Conservation (phyloP, 2,888 invertebrate species). For the Pseudococcus jackbeardsleyi region DNA sequence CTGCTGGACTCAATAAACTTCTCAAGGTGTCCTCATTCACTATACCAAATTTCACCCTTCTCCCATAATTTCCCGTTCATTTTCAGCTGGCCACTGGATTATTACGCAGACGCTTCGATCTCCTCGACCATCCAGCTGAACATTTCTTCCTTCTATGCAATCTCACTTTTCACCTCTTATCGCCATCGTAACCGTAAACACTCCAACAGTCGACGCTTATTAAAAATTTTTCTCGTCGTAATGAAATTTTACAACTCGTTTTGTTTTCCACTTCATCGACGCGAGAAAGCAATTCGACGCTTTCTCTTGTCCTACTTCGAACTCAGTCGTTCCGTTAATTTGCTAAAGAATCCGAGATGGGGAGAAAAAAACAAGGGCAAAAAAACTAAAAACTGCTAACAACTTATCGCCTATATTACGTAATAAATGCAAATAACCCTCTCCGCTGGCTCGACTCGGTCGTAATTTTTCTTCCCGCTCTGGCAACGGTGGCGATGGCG, state of each 20-base stretch:
- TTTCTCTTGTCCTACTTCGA: neutral
- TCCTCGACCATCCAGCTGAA: neutral
- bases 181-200: neutral
- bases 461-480: neutral
- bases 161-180: constrained; percentile 3
- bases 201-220: constrained; percentile 14
- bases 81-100: too few relatives aligned
- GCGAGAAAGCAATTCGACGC: neutral
- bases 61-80: too few relatives aligned
- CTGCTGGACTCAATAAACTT: too few relatives aligned
- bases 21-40: too few relatives aligned
- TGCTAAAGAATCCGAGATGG: neutral
- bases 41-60: too few relatives aligned
- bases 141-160: neutral
- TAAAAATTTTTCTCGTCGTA: constrained; percentile 4
- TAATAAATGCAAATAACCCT: constrained; percentile 50
- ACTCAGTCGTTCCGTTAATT: neutral
- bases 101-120: neutral
- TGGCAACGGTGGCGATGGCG: neutral
- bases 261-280: constrained; percentile 44
- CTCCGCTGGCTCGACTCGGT: neutral
- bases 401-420: constrained; percentile 41
- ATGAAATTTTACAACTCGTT: constrained; percentile 45
- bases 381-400: neutral
- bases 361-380: neutral